Percentiles rank a stretch among this genome's conserved stretches.
Conservation (phyloP, 1,140 invertebrate genomes). For the Helicoverpa zea region DNA sequence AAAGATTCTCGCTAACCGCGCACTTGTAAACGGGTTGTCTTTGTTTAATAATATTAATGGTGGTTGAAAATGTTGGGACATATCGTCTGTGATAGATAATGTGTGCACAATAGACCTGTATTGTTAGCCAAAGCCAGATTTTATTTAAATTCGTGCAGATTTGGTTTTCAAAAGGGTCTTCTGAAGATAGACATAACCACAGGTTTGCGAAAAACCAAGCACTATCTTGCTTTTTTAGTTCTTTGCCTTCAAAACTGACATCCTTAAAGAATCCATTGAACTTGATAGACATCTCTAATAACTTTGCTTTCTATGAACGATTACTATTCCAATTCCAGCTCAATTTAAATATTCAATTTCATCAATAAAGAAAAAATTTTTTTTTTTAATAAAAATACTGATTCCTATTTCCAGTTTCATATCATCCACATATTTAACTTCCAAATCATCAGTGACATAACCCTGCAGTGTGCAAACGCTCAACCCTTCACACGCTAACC, state of each 20-base stretch:
- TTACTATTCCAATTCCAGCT: too few relatives aligned
- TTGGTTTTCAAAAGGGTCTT: not conserved
- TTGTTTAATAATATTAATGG: conserved; percentile 50
- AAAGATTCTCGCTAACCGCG: conserved; percentile 61
- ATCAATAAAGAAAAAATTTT: too few relatives aligned
- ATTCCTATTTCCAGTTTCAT: too few relatives aligned
- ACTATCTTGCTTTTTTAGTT: too few relatives aligned
- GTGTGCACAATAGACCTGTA: not conserved
- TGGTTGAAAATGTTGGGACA: conserved; percentile 42
- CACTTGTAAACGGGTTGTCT: conserved; percentile 50
- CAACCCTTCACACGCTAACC: conserved; percentile 35
- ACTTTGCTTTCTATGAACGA: too few relatives aligned
- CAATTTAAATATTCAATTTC: too few relatives aligned
- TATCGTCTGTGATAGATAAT: conserved; percentile 40
- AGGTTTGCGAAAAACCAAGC: not conserved
- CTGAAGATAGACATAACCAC: not conserved
- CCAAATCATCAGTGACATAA: not conserved
- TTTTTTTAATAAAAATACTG: too few relatives aligned
- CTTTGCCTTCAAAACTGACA: too few relatives aligned
- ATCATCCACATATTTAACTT: not conserved
- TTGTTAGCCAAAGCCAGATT: conserved; percentile 10
- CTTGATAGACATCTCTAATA: too few relatives aligned
- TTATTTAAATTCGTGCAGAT: conserved; percentile 24
- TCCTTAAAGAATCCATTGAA: too few relatives aligned
- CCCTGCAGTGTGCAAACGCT: not conserved